These are phyloP conservation scores for Takifugu ocellatus DNA, from an alignment of 2,797 vertebrate species.

Conservation along the genomic window DNA sequence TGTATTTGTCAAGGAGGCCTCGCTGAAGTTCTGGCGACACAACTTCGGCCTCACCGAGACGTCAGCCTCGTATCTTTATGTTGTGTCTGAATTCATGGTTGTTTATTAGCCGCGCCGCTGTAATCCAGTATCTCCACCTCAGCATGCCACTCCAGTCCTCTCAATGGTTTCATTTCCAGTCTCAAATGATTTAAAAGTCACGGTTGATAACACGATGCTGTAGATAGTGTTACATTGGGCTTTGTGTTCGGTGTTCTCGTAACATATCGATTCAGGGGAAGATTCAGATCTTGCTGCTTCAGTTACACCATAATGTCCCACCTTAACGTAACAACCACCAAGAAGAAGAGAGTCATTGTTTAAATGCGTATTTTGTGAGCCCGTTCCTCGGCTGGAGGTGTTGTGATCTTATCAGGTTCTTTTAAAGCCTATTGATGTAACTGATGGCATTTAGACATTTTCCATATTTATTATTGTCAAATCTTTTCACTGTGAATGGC, in stretches of 20 bases:
- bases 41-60: constrained; percentile 11
- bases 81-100: constrained; percentile 22
- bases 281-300: constrained; percentile 39
- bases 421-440: constrained; percentile 51
- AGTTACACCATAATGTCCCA: constrained; percentile 28
- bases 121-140: constrained; percentile 35
- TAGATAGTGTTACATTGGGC: constrained; percentile 24
- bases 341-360: constrained; percentile 51
- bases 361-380: constrained; percentile 62
- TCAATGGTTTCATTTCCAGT: constrained; percentile 27
- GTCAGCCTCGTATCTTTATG: constrained; percentile 10
- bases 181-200: constrained; percentile 23
- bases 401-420: constrained; percentile 50
- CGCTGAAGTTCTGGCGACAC: constrained; percentile 15
- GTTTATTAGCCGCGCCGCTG: constrained; percentile 32
- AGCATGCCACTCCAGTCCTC: constrained; percentile 45
- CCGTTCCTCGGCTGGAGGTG: constrained; percentile 50
- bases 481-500: constrained; percentile 56
- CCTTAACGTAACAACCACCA: constrained; percentile 36
- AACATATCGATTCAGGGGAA: constrained; percentile 50
- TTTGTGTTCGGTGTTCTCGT: constrained; percentile 38
- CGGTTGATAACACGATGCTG: constrained; percentile 18
- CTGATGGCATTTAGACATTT: constrained; percentile 35
- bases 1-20: constrained; percentile 2
- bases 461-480: constrained; percentile 49